A percentile compares a stretch with the other conserved stretches of the same genome.
Evolutionary conservation across 2,888 invertebrate species (phyloP).

Genomic region (Synanthedon formicaeformis): DNA sequence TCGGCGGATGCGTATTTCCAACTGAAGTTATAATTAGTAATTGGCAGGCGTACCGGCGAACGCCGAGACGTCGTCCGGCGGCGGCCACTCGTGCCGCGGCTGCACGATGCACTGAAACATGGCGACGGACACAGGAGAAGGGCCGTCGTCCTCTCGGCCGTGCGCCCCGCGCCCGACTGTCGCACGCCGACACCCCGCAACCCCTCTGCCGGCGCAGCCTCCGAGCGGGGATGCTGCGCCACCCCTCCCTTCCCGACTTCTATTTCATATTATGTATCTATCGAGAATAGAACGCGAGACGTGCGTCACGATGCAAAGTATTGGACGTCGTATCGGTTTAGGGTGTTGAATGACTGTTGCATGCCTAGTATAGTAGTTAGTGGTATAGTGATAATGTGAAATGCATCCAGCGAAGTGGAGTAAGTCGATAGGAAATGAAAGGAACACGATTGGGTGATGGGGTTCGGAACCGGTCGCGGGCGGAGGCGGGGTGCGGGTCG

Average conservation of each 20-base stretch:
- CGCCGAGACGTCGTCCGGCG: slow-evolving; percentile 77
- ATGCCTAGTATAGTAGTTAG: too few species aligned
- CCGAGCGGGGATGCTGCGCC: slow-evolving; percentile 17
- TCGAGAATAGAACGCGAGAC: too few species aligned
- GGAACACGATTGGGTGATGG: neutral
- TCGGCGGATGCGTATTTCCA: slow-evolving; percentile 2
- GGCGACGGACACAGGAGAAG: slow-evolving; percentile 9
- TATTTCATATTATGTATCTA: too few species aligned
- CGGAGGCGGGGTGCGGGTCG: neutral
- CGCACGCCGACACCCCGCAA: neutral
- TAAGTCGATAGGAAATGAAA: neutral
- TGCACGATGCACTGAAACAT: slow-evolving; percentile 90
- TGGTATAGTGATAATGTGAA: neutral
- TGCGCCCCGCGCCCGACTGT: neutral
- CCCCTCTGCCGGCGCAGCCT: slow-evolving; percentile 22
- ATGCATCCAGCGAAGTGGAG: neutral
- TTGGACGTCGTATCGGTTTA: too few species aligned
- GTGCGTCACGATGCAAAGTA: too few species aligned
- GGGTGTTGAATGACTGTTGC: too few species aligned
- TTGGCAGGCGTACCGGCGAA: slow-evolving; percentile 75
- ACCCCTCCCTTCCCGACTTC: slow-evolving; percentile 9
- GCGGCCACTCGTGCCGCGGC: slow-evolving; percentile 81
- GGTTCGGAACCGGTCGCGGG: neutral
- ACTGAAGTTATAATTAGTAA: slow-evolving; percentile 34
- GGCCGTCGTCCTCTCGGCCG: slow-evolving; percentile 2